A percentile compares a stretch with the other conserved stretches of the same genome.
Conservation (phyloP, 1,140 invertebrate species). For the Rhopalosiphum padi region DNA sequence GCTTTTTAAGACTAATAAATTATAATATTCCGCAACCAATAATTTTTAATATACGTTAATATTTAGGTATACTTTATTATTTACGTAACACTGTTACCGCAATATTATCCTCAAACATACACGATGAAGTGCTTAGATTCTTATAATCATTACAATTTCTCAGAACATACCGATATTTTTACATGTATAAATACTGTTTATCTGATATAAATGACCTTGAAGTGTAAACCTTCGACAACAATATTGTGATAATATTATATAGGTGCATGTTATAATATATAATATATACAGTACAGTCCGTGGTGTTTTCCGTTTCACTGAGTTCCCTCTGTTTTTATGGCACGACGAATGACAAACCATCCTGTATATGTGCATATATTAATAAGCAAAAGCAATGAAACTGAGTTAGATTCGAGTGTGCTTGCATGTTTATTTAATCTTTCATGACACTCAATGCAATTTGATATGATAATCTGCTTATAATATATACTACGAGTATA, state of each 20-base stretch:
- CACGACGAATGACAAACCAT: neutral
- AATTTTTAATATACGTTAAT: neutral
- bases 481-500: too few species aligned
- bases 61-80: neutral
- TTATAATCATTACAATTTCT: neutral
- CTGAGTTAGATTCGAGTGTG: slow-evolving; percentile 5
- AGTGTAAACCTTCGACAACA: neutral
- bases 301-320: neutral
- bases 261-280: neutral
- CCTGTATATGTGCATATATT: neutral
- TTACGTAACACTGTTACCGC: neutral
- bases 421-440: slow-evolving; percentile 24
- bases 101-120: neutral
- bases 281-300: neutral
- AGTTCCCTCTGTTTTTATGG: neutral
- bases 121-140: neutral
- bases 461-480: slow-evolving; percentile 30
- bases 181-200: neutral
- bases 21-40: neutral
- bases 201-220: neutral
- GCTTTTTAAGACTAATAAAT: neutral
- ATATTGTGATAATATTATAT: slow-evolving; percentile 1
- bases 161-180: neutral
- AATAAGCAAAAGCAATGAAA: neutral
- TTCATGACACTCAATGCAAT: neutral